Base-by-base conservation (phyloP, 2,113 vertebrate genomes). In the Mus spicilegus region DNA sequence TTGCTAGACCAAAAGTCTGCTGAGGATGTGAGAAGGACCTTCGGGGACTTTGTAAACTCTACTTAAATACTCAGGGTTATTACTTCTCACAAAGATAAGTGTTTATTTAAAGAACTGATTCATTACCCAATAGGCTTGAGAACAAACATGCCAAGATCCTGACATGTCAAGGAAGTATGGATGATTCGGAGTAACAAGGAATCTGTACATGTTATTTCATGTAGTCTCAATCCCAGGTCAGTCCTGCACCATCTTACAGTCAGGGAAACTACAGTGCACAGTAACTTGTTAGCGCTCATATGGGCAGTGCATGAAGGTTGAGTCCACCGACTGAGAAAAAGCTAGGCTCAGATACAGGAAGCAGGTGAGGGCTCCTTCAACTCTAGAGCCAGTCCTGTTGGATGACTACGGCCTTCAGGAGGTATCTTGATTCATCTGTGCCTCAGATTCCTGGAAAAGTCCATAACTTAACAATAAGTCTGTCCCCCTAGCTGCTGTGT, bases 21-120 rank as follows among this genome's bases (percentile, higher is more conserved):
- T 89, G 16, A 69, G 46, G 6, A 75, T 49, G 17, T n/a, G 16
- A 30, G 89, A 90, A 90, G 75, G 65, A 89, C 22, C 42, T 92
- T 82, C 51, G 33, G 67, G 81, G 92, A 85, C 61, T 77, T 93
- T 95, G 93, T 69, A 28, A 97, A 67, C 51, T 89, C 61, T 33
- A 58, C 28, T 95, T 89, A 87, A 95, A 90, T 36, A 56, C 54
- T 82, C 82, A 73, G 58, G 20, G 76, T 94, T 72, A 94, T 96
- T 96, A 92, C 87, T 96, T 93, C 87, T 90, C 92, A 86, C 22
- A 72, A 93, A 96, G 26, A 95, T 39, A 92, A 92, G 73, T 87
- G 72, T 89, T 91, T 96, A 84, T 89, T 93, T 95, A 70, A 96
- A 87, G 80, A 91, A 65, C 33, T 94, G 80, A 93, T 78, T 96